phyloP scores from a whole-genome alignment of 2,113 vertebrate genomes.

The Mustela lutreola region DNA sequence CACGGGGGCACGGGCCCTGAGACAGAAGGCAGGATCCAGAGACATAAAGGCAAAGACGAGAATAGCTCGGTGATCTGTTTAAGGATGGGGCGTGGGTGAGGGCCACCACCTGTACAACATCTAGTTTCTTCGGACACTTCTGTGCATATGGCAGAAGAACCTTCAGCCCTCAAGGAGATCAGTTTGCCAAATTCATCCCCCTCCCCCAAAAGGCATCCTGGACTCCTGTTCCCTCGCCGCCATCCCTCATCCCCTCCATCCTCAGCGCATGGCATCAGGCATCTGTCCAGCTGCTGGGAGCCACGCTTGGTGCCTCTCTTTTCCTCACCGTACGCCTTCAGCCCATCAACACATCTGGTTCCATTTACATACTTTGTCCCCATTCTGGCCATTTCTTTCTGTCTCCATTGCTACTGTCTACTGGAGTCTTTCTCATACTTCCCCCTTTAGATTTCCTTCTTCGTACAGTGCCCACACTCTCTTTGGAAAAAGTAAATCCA shows the following conservation, averaged over 20 bases:
- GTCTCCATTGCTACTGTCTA: not conserved
- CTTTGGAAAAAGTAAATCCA: not conserved
- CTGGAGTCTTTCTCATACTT: not conserved
- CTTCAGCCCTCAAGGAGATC: no score
- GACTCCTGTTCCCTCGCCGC: not conserved
- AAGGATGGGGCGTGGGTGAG: not conserved
- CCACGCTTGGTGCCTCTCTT: not conserved
- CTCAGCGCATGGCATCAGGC: no score
- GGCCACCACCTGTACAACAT: fast-evolving
- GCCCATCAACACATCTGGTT: not conserved
- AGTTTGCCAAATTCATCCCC: not conserved
- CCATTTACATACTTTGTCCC: not conserved
- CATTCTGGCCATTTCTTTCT: not conserved
- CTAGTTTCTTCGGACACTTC: not conserved
- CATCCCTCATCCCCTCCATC: not conserved
- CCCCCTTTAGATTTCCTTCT: not conserved
- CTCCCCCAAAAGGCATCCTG: not conserved
- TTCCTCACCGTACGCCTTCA: not conserved
- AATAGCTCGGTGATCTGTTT: not conserved
- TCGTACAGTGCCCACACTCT: not conserved
- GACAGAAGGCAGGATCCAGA: not conserved
- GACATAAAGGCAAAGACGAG: not conserved
- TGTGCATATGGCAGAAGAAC: not conserved
- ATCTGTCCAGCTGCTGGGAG: not conserved
- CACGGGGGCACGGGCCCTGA: not conserved